Percentiles rank a stretch among this genome's conserved stretches.
Evolutionary conservation across 2,797 vertebrate species (phyloP).

Genomic region (Pseudochirops cupreus): DNA sequence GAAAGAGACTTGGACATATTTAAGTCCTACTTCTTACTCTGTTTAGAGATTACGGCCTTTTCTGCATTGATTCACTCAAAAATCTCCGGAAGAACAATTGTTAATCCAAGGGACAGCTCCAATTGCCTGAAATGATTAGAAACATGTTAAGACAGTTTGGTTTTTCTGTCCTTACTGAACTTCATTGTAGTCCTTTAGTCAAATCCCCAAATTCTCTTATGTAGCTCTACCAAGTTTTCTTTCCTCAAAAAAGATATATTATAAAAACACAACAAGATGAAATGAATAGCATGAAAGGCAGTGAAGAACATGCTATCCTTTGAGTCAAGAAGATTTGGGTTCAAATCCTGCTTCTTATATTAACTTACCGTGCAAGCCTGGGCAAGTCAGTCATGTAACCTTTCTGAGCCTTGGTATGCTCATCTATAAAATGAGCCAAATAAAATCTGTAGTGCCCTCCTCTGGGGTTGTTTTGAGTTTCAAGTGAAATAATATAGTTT

Average conservation of each 20-base stretch:
- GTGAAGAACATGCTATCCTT: background rate
- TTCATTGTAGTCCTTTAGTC: background rate
- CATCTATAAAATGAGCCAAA: background rate
- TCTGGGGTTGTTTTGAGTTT: background rate
- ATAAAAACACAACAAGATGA: background rate
- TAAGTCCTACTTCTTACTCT: background rate
- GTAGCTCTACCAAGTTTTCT: background rate
- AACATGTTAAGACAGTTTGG: background rate
- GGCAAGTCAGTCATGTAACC: background rate
- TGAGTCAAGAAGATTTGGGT: background rate
- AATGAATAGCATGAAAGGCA: background rate
- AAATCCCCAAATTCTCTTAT: slow-evolving; percentile 36
- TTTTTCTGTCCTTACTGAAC: slow-evolving; percentile 27
- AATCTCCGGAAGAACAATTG: background rate
- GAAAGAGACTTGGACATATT: background rate
- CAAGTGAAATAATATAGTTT: background rate
- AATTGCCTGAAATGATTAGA: background rate
- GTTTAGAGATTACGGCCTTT: background rate
- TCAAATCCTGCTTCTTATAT: too few species aligned
- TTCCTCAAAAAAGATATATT: slow-evolving; percentile 24
- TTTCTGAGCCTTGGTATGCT: background rate
- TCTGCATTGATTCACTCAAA: background rate
- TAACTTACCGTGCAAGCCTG: background rate
- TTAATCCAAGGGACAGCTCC: background rate
- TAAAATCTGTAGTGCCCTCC: background rate